These are phyloP conservation scores for Dendrolimus houi DNA, from an alignment of 2,888 invertebrate species.

Conservation along the genomic window DNA sequence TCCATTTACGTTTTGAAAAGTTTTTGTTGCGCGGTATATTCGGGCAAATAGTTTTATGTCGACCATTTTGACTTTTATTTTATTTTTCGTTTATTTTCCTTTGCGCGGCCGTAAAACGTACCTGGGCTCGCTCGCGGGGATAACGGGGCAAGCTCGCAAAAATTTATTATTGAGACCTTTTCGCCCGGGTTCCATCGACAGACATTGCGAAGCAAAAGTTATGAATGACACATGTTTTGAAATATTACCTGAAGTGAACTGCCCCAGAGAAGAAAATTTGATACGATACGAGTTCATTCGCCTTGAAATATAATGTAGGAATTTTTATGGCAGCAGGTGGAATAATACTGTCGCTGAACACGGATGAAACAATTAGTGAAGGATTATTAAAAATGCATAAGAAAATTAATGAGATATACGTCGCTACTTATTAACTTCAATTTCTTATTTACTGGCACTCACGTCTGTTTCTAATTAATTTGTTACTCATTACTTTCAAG, in stretches of 20 bases:
- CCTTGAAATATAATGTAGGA: constrained; percentile 62
- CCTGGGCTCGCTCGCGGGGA: constrained; percentile 70
- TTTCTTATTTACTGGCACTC: too few relatives aligned
- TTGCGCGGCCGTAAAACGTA: constrained; percentile 73
- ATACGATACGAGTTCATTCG: constrained; percentile 73
- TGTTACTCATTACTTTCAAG: too few relatives aligned
- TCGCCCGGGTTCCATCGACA: constrained; percentile 71
- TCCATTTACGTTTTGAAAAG: constrained; percentile 44
- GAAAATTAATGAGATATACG: too few relatives aligned
- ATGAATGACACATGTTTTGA: constrained; percentile 77
- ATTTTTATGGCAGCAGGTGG: neutral
- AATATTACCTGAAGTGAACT: constrained; percentile 74
- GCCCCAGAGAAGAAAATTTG: constrained; percentile 65
- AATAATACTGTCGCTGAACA: constrained; percentile 9
- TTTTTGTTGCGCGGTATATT: constrained; percentile 49
- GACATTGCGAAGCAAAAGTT: constrained; percentile 76
- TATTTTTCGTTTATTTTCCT: constrained; percentile 76
- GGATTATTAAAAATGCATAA: too few relatives aligned
- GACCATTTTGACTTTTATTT: constrained; percentile 75
- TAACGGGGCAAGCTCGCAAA: constrained; percentile 70
- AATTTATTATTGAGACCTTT: constrained; percentile 76
- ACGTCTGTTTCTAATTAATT: too few relatives aligned
- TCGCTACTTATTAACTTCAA: too few relatives aligned
- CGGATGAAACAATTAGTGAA: constrained; percentile 52
- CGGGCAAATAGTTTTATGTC: constrained; percentile 71